Evolutionary conservation across 2,113 vertebrate genomes (phyloP).

Genomic region (Dromas ardeola): DNA sequence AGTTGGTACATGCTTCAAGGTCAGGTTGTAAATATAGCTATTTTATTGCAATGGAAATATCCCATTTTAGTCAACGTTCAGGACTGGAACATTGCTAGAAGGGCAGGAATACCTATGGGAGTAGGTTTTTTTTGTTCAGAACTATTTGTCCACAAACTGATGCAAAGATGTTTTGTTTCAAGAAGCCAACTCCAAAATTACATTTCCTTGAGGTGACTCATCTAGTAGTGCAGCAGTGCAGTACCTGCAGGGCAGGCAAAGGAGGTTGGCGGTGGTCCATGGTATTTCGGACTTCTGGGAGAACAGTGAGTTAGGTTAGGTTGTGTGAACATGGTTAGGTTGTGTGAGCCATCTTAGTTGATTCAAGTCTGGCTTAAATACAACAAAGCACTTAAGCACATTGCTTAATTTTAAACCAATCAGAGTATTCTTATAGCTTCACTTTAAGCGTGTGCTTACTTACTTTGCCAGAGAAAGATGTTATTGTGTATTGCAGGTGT

Average conservation of each 20-base stretch:
- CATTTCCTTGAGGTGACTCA: constrained; percentile 4
- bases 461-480: not conserved
- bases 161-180: not conserved
- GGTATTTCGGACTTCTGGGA: not conserved
- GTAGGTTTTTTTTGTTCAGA: not conserved
- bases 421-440: not conserved
- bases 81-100: not conserved
- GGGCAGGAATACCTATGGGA: not conserved
- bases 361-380: not conserved
- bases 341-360: not conserved
- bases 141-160: not conserved
- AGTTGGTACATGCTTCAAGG: not conserved
- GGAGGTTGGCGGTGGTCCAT: not conserved
- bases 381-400: not conserved
- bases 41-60: not conserved
- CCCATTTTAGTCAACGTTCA: not conserved
- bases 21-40: not conserved
- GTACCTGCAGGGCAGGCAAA: not conserved
- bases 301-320: too few relatives aligned
- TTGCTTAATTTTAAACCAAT: not conserved
- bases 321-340: not conserved
- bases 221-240: not conserved
- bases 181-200: not conserved
- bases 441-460: rapidly evolving
- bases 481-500: not conserved